Conservation (phyloP, 1,140 invertebrate species). For the Nebria ingens region DNA sequence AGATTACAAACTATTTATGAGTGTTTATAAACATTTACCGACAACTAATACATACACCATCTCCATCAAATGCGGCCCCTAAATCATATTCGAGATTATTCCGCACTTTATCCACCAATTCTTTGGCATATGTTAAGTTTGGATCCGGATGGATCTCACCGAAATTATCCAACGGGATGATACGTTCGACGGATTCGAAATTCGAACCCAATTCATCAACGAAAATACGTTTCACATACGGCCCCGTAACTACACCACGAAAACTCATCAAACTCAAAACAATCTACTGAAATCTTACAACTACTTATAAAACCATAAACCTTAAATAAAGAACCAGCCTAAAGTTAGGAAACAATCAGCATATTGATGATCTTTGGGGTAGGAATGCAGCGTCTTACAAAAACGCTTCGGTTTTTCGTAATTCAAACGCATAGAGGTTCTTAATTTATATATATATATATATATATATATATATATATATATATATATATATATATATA, state of each 20-base stretch:
- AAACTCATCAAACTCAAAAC: no score
- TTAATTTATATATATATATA: no score
- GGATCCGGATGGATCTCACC: conserved; percentile 97
- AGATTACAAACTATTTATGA: conserved; percentile 14
- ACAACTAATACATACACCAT: conserved; percentile 56
- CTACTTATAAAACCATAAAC: no score
- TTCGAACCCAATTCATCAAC: conserved; percentile 72
- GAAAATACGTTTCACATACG: conserved; percentile 88
- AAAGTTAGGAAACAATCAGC: no score
- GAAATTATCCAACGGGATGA: conserved; percentile 82
- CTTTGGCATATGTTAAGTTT: conserved; percentile 91
- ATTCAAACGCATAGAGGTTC: no score
- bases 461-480: no score
- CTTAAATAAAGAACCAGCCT: no score
- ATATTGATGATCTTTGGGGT: no score
- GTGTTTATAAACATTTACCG: neutral
- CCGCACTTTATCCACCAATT: conserved; percentile 57
- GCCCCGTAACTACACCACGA: conserved; percentile 83
- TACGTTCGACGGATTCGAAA: conserved; percentile 55
- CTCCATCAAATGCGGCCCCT: conserved; percentile 98
- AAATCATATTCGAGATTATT: conserved; percentile 75
- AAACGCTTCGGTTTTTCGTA: no score
- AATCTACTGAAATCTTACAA: no score
- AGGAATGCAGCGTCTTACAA: no score
- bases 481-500: no score